A percentile compares a stretch with the other conserved stretches of the same genome.
Evolutionary conservation across 2,113 vertebrate genomes (phyloP).

Genomic region (Proterorhinus semilunaris): DNA sequence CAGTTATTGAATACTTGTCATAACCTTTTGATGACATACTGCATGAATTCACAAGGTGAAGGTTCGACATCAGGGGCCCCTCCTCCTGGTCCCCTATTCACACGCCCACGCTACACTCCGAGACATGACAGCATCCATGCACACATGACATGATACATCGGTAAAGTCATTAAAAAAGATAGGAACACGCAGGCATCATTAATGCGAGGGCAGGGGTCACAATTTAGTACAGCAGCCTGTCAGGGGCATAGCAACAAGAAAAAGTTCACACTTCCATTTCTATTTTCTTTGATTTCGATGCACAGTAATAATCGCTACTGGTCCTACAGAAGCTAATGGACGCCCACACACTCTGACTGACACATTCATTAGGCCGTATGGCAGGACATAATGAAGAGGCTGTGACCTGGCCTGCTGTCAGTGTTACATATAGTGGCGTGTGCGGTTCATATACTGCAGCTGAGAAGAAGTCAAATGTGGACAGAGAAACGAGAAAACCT

Average conservation of each 20-base stretch:
- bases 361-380: background rate
- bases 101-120: slow-evolving; percentile 54
- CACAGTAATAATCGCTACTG: background rate
- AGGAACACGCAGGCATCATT: slow-evolving; percentile 7
- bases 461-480: background rate
- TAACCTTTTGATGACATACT: background rate
- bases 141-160: slow-evolving; percentile 40
- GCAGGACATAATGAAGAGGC: background rate
- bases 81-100: slow-evolving; percentile 66
- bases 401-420: background rate
- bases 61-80: slow-evolving; percentile 53
- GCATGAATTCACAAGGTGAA: slow-evolving; percentile 48
- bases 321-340: background rate
- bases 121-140: slow-evolving; percentile 50
- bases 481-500: background rate
- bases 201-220: background rate
- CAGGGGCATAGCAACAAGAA: too few species aligned
- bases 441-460: too few species aligned
- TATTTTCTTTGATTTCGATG: background rate
- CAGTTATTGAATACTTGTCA: too few species aligned
- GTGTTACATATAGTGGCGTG: background rate
- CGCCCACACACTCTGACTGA: background rate
- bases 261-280: too few species aligned
- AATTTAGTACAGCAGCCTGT: background rate
- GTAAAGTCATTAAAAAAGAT: background rate